Base-by-base conservation (phyloP, 1,140 invertebrate genomes). In the Sycobia sp. region DNA sequence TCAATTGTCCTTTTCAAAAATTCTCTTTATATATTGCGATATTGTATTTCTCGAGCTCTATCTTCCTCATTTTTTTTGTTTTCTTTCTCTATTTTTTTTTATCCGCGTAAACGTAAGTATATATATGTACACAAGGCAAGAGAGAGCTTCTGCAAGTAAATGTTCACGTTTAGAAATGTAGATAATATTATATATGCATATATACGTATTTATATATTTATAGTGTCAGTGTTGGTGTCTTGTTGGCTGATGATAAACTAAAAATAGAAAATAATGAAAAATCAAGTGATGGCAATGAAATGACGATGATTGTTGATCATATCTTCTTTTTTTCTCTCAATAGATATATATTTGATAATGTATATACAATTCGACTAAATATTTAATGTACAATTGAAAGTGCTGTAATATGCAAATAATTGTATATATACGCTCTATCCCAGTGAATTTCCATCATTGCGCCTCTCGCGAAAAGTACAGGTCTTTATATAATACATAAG, bases 111-210 rank as follows among this genome's bases (percentile, higher is more conserved):
- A 55, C 58, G 49, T 61, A 62, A 47, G 29, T 32, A 32, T 32
- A 32, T 32, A 62, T 68, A 53, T 63, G 53, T 65, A 55, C 53
- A 62, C 29, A 49, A 64, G 53, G 34, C 41, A 18, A 61, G 57
- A 5, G 61, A 32, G n/a, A n/a, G n/a, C n/a, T n/a, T 57, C 57
- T 68, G 22, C 38, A 41, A 67, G 58, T 59, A 23, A 70, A 51
- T 61, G 41, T n/a, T n/a, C 58, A 63, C 71, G 49, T 71, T 27
- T 65, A 34, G 57, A 20, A 59, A 43, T 51, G n/a, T n/a, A n/a
- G n/a, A n/a, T n/a, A 29, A 59, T 49, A 34, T 46, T 62, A 27
- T 67, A 34, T 67, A 39, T 64, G 58, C 54, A 32, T 69, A 20
- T 60, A 47, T 64, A 53, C 67, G 27, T 27, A 46, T 67, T 49